phyloP scores from a whole-genome alignment of 2,888 invertebrate species.

The Azorinus chamasolen region DNA sequence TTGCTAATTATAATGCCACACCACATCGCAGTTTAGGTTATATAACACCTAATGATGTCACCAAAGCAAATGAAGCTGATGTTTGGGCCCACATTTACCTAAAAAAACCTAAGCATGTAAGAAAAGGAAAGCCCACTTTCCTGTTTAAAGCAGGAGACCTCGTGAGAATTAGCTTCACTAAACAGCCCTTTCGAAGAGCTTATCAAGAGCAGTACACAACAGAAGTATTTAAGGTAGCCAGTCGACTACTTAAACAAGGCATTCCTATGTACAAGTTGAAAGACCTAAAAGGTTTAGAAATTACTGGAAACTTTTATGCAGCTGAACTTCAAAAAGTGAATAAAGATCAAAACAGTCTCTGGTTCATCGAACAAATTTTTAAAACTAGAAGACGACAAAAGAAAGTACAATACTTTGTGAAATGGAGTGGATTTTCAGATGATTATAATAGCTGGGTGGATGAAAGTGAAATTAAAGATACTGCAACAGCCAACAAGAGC shows the following conservation, averaged over 20 bases:
- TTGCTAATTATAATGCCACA: conserved; percentile 13
- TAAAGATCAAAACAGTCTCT: conserved; percentile 22
- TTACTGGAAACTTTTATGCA: conserved; percentile 33
- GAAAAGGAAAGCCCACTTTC: conserved; percentile 13
- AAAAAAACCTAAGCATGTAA: not conserved
- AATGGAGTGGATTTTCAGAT: not conserved
- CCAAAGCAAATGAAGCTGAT: conserved; percentile 39
- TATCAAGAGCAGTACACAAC: conserved; percentile 29
- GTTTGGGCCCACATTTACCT: conserved; percentile 39
- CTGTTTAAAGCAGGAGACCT: conserved; percentile 29
- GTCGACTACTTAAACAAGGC: conserved; percentile 15
- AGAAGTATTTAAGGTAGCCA: conserved; percentile 14
- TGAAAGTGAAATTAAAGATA: not conserved
- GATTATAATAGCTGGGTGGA: not conserved
- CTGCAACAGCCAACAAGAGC: too few species aligned
- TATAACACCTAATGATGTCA: conserved; percentile 28
- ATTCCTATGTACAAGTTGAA: conserved; percentile 33
- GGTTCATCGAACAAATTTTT: not conserved
- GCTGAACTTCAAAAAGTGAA: conserved; percentile 31
- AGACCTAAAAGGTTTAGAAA: conserved; percentile 26
- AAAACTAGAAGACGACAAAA: not conserved
- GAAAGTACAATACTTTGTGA: not conserved
- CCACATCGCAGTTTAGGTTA: conserved; percentile 28
- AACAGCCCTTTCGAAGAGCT: conserved; percentile 32
- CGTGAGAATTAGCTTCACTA: conserved; percentile 27